Conservation (phyloP, 1,140 invertebrate species). For the Lucilia cuprina region DNA sequence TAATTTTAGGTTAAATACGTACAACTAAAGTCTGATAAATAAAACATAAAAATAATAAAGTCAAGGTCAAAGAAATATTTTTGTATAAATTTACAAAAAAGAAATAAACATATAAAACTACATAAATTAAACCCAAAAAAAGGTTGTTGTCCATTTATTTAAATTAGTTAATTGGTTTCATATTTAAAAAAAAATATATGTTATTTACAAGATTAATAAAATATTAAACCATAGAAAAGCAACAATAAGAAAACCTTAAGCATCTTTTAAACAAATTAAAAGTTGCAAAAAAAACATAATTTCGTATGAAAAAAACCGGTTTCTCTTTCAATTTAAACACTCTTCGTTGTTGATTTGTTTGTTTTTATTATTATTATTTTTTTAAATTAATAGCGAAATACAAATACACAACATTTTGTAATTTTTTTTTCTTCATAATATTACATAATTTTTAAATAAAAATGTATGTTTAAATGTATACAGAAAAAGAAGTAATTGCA, state of each 20-base stretch:
- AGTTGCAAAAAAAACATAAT: not conserved
- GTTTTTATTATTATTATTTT: not conserved
- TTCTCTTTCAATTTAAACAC: not conserved
- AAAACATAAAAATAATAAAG: not conserved
- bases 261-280: not conserved
- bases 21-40: not conserved
- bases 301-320: not conserved
- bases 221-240: not conserved
- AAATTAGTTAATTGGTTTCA: not conserved
- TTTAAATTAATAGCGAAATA: too few relatives aligned
- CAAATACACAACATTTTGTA: not conserved
- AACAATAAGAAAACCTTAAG: not conserved
- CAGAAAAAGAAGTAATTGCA: too few relatives aligned
- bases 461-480: too few relatives aligned
- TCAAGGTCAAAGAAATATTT: not conserved
- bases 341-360: not conserved
- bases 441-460: too few relatives aligned
- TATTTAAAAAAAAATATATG: not conserved
- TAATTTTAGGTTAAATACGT: not conserved
- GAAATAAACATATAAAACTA: not conserved
- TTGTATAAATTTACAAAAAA: not conserved
- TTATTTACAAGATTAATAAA: not conserved
- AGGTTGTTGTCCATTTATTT: not conserved
- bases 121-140: not conserved
- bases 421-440: not conserved